A percentile compares a stretch with the other conserved stretches of the same genome.
These are phyloP conservation scores for Limnephilus lunatus DNA, from an alignment of 2,888 invertebrate species.

Conservation along the genomic window DNA sequence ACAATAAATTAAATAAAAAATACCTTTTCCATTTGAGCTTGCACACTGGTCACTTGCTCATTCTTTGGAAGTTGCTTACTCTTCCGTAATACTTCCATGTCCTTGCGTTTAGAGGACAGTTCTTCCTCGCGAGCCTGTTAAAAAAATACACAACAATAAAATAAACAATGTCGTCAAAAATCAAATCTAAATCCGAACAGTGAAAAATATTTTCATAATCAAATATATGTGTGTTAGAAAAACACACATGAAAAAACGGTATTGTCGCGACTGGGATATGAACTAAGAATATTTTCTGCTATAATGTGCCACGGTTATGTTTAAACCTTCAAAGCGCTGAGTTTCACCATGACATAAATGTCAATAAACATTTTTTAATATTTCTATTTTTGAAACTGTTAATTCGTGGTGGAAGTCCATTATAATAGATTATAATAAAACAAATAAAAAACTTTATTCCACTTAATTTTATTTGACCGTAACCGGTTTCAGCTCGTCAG, in stretches of 20 bases:
- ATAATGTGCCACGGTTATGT: no score
- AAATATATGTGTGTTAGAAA: background rate
- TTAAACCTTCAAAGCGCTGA: background rate
- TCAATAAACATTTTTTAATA: no score
- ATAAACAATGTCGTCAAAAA: background rate
- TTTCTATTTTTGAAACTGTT: no score
- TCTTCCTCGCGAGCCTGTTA: constrained; percentile 80
- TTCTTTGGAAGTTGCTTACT: constrained; percentile 68
- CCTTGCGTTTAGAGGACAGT: constrained; percentile 74
- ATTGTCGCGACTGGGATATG: background rate
- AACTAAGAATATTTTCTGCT: background rate
- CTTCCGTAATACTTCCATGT: constrained; percentile 73
- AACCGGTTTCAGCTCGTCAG: no score
- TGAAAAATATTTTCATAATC: background rate
- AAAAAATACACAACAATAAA: constrained; percentile 55
- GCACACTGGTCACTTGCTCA: constrained; percentile 69
- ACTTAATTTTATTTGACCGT: no score
- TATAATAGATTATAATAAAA: no score
- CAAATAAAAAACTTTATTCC: no score
- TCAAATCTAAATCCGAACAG: background rate
- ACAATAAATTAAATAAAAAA: background rate
- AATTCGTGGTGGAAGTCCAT: no score
- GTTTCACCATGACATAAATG: background rate
- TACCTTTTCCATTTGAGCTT: constrained; percentile 72
- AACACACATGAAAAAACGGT: background rate